Evolutionary conservation across 1,140 invertebrate species (phyloP), one percentile per base, ranked within the genome.

Genomic region (Lordiphosa mommai): DNA sequence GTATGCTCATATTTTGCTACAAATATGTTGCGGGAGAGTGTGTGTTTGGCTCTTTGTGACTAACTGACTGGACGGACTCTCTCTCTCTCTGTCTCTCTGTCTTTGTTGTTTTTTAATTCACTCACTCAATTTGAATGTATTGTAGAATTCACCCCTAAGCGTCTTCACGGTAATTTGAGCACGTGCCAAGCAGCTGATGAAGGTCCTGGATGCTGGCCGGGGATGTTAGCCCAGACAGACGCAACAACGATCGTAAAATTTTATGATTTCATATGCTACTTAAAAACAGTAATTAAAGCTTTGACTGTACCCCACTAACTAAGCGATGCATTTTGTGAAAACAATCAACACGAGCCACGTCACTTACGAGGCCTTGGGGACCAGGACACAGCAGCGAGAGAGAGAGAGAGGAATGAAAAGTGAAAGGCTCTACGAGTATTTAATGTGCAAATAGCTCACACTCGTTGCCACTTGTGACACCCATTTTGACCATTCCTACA

Each of bases 131-230:
- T 84, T 84, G 79, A 82, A 82, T 77, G 57, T 72, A 41, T 41
- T 50, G 32, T 38, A 80, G 71, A 87, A 74, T 84, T 87, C 84
- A 87, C 77, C 84, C 84, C 64, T 79, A 87, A 87, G 77, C 84
- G 70, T 84, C 72, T 79, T 87, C 66, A 87, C 84, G 84, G 77
- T 72, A 79, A 84, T 87, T 87, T 85, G 71, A 71, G 68, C 84
- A 87, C 84, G 84, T 87, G 84, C 67, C 71, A 63, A 82, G 58
- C 76, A 64, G 40, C 57, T 33, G 56, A 33, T 46, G 16, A 7
- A n/a, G 10, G 27, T 33, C 14, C 32, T 12, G 14, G 14, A 12
- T 27, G 27, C 27, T 23, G 13, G 8, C 13, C 33, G 58, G n/a
- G n/a, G n/a, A n/a, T n/a, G n/a, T n/a, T n/a, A n/a, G n/a, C n/a